A percentile compares a stretch with the other conserved stretches of the same genome.
Evolutionary conservation across 1,140 invertebrate species (phyloP).

Genomic region (Rhynchophorus ferrugineus): DNA sequence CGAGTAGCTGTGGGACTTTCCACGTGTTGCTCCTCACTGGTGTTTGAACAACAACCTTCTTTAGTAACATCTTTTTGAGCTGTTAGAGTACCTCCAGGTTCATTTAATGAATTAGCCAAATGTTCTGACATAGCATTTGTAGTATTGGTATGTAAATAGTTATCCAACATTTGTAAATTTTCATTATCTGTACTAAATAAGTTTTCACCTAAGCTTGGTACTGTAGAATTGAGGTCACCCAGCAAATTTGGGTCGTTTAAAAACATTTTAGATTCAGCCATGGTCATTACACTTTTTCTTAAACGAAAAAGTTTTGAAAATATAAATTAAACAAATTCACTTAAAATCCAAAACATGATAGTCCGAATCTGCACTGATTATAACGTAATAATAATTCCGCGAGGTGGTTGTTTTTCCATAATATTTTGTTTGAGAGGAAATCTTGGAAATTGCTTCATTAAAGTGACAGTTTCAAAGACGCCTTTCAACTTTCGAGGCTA

Average conservation of each 20-base stretch:
- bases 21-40: constrained; percentile 32
- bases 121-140: constrained; percentile 3
- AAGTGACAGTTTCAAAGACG: neutral
- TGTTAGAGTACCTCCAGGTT: constrained; percentile 10
- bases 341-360: constrained; percentile 3
- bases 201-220: constrained; percentile 15
- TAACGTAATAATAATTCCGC: too few species aligned
- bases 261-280: constrained; percentile 26
- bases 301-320: neutral
- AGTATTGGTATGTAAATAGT: constrained; percentile 13
- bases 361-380: too few species aligned
- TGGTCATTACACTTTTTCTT: constrained; percentile 6
- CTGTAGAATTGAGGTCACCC: constrained; percentile 16
- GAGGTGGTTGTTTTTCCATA: neutral
- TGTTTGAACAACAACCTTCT: constrained; percentile 17
- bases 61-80: constrained; percentile 10
- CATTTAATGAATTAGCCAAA: constrained; percentile 3
- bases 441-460: neutral
- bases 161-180: constrained; percentile 17
- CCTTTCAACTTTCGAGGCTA: too few species aligned
- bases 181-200: constrained; percentile 14
- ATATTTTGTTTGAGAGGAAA: neutral
- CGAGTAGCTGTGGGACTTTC: constrained; percentile 46
- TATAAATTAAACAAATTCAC: constrained; percentile 1
- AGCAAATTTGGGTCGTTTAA: constrained; percentile 25